These are phyloP conservation scores for Pseudoips prasinana DNA, from an alignment of 2,888 invertebrate species.

Conservation along the genomic window DNA sequence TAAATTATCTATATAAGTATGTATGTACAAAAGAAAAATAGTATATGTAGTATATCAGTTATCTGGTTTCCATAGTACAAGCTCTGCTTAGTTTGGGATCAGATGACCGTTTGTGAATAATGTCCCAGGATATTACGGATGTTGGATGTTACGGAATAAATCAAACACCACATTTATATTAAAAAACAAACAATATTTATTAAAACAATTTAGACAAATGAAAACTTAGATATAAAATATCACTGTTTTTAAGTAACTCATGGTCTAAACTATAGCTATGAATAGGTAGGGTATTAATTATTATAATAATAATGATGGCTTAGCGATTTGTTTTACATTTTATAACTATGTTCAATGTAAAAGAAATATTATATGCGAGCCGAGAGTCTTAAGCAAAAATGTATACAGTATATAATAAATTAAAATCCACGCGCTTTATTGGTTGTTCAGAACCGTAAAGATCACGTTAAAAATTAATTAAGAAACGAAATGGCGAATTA, in stretches of 20 bases:
- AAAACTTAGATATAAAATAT: conserved; percentile 46
- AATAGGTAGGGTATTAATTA: conserved; percentile 27
- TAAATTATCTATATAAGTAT: too few species aligned
- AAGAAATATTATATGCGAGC: conserved; percentile 10
- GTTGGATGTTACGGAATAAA: too few species aligned
- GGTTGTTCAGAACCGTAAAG: too few species aligned
- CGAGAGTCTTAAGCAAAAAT: conserved; percentile 14
- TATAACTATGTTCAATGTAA: conserved; percentile 12
- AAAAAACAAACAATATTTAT: conserved; percentile 69
- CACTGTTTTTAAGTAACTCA: conserved; percentile 65
- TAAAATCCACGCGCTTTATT: too few species aligned
- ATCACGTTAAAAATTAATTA: too few species aligned
- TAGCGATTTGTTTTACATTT: conserved; percentile 36
- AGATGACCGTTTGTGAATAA: too few species aligned
- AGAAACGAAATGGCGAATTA: too few species aligned
- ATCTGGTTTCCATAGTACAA: too few species aligned
- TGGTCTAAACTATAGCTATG: conserved; percentile 45
- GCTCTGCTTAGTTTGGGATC: too few species aligned
- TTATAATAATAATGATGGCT: conserved; percentile 35
- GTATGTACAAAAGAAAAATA: too few species aligned
- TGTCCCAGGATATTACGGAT: too few species aligned
- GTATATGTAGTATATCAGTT: too few species aligned
- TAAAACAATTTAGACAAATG: conserved; percentile 57
- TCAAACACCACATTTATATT: conserved; percentile 32
- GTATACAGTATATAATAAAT: conserved; percentile 6